These are phyloP conservation scores for Cirrhinus molitorella DNA, from an alignment of 2,797 vertebrate species.

Conservation along the genomic window DNA sequence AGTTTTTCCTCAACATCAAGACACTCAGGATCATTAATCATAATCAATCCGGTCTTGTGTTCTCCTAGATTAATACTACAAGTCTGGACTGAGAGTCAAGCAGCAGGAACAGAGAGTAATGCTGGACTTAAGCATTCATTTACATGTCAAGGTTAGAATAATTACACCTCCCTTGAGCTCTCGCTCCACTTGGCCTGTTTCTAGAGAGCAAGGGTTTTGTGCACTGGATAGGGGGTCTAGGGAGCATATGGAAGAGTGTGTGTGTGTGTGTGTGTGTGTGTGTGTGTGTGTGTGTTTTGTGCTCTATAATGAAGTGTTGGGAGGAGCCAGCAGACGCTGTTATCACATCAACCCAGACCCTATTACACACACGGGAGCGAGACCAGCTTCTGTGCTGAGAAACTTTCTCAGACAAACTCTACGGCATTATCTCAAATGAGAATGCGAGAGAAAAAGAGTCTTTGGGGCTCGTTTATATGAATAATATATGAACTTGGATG, in stretches of 20 bases:
- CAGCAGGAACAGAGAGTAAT: constrained; percentile 18
- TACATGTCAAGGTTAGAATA: constrained; percentile 59
- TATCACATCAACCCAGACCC: constrained; percentile 64
- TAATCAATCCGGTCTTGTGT: background rate
- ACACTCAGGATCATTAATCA: background rate
- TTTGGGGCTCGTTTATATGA: constrained; percentile 5
- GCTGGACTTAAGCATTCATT: constrained; percentile 53
- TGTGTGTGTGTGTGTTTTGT: constrained; percentile 27
- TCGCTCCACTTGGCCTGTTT: constrained; percentile 49
- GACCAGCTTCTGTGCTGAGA: constrained; percentile 28
- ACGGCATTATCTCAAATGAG: constrained; percentile 25
- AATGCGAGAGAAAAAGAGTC: background rate
- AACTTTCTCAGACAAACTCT: constrained; percentile 50
- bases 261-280: background rate
- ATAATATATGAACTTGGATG: constrained; percentile 26
- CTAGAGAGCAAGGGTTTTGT: constrained; percentile 50
- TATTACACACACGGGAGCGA: constrained; percentile 43
- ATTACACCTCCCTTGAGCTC: constrained; percentile 37
- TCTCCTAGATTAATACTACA: background rate
- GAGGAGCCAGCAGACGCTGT: constrained; percentile 62
- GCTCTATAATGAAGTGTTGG: constrained; percentile 40
- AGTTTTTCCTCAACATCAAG: background rate
- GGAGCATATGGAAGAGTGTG: background rate
- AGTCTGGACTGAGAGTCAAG: background rate
- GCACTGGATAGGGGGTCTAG: constrained; percentile 44